These are phyloP conservation scores for Australoheros scitulus DNA, from an alignment of 2,113 vertebrate species.

Conservation along the genomic window DNA sequence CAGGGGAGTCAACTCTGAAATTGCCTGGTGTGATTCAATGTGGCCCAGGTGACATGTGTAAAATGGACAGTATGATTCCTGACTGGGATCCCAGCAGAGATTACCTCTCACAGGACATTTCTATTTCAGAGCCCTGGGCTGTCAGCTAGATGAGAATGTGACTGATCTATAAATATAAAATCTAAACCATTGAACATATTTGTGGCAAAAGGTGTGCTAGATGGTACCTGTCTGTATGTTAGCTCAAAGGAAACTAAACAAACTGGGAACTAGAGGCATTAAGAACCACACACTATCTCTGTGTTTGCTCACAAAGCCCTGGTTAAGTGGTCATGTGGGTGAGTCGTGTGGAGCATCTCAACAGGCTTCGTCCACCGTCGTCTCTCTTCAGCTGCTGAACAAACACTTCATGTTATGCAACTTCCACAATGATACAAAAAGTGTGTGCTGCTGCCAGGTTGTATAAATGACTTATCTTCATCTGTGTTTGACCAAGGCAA, in stretches of 20 bases:
- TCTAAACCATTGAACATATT: not conserved
- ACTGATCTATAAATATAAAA: not conserved
- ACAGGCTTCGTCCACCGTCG: not conserved
- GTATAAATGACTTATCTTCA: not conserved
- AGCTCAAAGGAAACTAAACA: not conserved
- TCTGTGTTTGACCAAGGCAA: not conserved
- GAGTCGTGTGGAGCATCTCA: not conserved
- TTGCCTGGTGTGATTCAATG: slow-evolving; percentile 45
- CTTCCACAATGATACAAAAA: not conserved
- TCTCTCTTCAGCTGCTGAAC: not conserved
- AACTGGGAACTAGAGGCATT: not conserved
- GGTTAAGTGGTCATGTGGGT: not conserved
- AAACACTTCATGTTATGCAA: not conserved
- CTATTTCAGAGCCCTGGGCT: slow-evolving; percentile 24
- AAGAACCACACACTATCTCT: not conserved
- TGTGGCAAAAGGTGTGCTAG: not conserved
- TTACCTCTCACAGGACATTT: slow-evolving; percentile 29
- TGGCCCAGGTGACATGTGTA: slow-evolving; percentile 31
- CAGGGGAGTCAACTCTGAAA: slow-evolving; percentile 48
- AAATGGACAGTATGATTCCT: slow-evolving; percentile 58
- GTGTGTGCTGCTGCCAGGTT: not conserved
- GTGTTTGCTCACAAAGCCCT: not conserved
- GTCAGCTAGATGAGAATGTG: slow-evolving; percentile 4
- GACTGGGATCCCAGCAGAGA: slow-evolving; percentile 41
- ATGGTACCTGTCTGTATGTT: not conserved